phyloP scores from a whole-genome alignment of 2,888 invertebrate genomes.

The Pelosia muscerda region DNA sequence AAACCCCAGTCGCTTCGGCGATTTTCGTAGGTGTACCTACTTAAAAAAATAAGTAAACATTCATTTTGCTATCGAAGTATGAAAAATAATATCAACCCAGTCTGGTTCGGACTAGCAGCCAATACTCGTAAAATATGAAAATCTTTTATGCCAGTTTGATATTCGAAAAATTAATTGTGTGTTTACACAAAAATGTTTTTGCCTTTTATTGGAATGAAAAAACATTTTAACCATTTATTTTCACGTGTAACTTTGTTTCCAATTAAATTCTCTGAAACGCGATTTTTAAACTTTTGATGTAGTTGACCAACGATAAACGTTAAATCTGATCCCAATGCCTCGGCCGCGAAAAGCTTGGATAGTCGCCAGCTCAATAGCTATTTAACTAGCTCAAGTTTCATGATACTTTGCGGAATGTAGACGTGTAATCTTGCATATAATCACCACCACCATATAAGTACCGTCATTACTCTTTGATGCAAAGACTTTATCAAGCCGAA shows the following conservation, averaged over 20 bases:
- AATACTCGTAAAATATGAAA: not conserved
- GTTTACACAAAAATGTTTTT: too few relatives aligned
- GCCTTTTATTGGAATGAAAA: too few relatives aligned
- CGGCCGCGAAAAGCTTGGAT: conserved; percentile 58
- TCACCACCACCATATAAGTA: conserved; percentile 24
- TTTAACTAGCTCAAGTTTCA: conserved; percentile 55
- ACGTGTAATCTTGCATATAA: conserved; percentile 45
- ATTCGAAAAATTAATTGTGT: not conserved
- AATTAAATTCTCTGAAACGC: conserved; percentile 26
- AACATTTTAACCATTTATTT: not conserved
- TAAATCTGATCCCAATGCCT: conserved; percentile 50
- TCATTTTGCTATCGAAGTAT: too few relatives aligned
- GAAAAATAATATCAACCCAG: too few relatives aligned
- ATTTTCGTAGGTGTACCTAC: too few relatives aligned
- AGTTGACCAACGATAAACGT: conserved; percentile 31
- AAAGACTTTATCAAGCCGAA: conserved; percentile 38
- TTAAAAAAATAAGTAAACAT: too few relatives aligned
- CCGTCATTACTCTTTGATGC: conserved; percentile 46
- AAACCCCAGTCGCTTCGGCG: too few relatives aligned
- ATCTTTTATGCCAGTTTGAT: not conserved
- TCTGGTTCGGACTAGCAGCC: too few relatives aligned
- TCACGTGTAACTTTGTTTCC: conserved; percentile 26
- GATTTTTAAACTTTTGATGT: conserved; percentile 25
- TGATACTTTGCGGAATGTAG: conserved; percentile 54
- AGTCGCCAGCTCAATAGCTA: conserved; percentile 57